A percentile compares a stretch with the other conserved stretches of the same genome.
These are phyloP conservation scores for Lysandra coridon DNA, from an alignment of 2,888 invertebrate genomes.

Conservation along the genomic window DNA sequence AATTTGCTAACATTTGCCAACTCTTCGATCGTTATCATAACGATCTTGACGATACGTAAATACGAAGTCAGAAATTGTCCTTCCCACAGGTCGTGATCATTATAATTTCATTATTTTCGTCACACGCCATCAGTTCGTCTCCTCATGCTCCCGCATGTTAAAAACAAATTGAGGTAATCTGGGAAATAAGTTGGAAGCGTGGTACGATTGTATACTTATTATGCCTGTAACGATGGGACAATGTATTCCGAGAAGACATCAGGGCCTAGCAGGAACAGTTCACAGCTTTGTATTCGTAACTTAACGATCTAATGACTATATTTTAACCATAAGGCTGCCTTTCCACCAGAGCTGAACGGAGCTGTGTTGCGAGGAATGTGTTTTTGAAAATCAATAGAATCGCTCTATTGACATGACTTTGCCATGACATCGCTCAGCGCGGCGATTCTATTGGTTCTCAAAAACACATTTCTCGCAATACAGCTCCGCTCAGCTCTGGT, in stretches of 20 bases:
- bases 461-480: too few species aligned
- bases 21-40: too few species aligned
- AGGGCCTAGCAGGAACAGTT: neutral
- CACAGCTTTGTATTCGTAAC: neutral
- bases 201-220: neutral
- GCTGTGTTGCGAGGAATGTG: too few species aligned
- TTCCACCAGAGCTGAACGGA: too few species aligned
- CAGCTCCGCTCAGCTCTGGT: too few species aligned
- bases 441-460: too few species aligned
- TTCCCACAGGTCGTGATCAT: conserved; percentile 31
- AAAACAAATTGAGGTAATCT: conserved; percentile 8
- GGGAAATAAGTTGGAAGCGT: neutral
- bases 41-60: neutral
- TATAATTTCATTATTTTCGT: conserved; percentile 30
- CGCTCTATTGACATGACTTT: too few species aligned
- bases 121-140: conserved; percentile 27
- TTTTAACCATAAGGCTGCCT: too few species aligned
- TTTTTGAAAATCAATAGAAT: too few species aligned
- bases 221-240: neutral
- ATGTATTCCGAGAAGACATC: neutral
- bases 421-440: too few species aligned
- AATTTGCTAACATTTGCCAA: too few species aligned
- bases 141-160: conserved; percentile 1
- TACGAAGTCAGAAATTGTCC: neutral
- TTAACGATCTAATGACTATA: neutral